These are phyloP conservation scores for Malthinus flaveolus DNA, from an alignment of 2,888 invertebrate species.

Conservation along the genomic window DNA sequence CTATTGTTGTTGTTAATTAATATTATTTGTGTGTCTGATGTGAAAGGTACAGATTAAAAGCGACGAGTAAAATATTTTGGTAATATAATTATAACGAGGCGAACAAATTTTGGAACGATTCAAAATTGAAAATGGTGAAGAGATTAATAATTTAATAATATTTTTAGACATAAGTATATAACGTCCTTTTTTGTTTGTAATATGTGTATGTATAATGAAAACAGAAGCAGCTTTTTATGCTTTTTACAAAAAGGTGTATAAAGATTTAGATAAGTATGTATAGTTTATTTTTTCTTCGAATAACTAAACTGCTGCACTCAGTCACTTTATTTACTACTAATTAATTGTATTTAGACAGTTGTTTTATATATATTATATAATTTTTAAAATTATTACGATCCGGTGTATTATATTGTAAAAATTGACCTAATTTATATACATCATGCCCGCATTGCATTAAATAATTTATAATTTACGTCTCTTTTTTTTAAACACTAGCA, in stretches of 20 bases:
- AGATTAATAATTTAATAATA: conserved; percentile 36
- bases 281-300: conserved; percentile 24
- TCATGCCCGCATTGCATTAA: conserved; percentile 51
- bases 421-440: conserved; percentile 51
- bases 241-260: conserved; percentile 35
- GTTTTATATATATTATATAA: conserved; percentile 11
- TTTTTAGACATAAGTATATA: conserved; percentile 34
- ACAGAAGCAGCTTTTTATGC: conserved; percentile 46
- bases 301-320: conserved; percentile 32
- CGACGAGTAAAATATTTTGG: conserved; percentile 33
- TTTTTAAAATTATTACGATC: conserved; percentile 25
- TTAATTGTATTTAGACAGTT: conserved; percentile 25
- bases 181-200: conserved; percentile 42
- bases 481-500: not conserved
- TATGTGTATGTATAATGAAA: conserved; percentile 42
- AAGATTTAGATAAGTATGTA: conserved; percentile 37
- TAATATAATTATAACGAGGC: conserved; percentile 21
- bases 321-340: conserved; percentile 19
- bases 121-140: conserved; percentile 30
- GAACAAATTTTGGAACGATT: not conserved
- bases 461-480: conserved; percentile 23
- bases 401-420: conserved; percentile 52
- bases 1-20: conserved; percentile 44
- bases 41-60: conserved; percentile 37
- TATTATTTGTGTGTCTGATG: conserved; percentile 45